Conservation (phyloP, 2,113 vertebrate genomes). For the Trachemys scripta region DNA sequence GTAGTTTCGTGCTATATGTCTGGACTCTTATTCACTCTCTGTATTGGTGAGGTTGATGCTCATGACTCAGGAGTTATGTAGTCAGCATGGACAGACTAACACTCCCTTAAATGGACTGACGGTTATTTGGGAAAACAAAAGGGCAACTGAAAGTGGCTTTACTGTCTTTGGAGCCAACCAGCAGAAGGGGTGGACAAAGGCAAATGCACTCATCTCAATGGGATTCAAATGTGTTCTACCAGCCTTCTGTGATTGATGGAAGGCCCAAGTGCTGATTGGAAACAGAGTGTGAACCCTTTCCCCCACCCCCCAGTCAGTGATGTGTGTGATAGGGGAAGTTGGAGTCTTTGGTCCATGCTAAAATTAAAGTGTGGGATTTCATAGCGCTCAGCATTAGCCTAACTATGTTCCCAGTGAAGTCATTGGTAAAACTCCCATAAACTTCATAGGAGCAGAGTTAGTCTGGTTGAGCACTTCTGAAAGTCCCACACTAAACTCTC, state of each 20-base stretch:
- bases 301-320: background rate
- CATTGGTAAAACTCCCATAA: background rate
- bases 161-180: background rate
- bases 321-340: background rate
- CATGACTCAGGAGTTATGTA: background rate
- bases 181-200: background rate
- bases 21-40: background rate
- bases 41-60: background rate
- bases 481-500: background rate
- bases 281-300: background rate
- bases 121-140: background rate
- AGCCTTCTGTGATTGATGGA: background rate
- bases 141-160: background rate
- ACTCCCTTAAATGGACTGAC: background rate
- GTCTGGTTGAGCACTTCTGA: background rate
- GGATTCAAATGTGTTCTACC: background rate
- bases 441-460: background rate
- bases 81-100: background rate
- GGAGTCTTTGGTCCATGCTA: background rate
- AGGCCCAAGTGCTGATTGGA: background rate
- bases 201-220: background rate
- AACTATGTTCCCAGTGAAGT: background rate
- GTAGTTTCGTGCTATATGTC: background rate
- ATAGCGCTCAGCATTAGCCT: background rate
- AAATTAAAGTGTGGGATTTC: background rate